Conservation (phyloP, 1,140 invertebrate genomes). For the Choristoneura fumiferana region DNA sequence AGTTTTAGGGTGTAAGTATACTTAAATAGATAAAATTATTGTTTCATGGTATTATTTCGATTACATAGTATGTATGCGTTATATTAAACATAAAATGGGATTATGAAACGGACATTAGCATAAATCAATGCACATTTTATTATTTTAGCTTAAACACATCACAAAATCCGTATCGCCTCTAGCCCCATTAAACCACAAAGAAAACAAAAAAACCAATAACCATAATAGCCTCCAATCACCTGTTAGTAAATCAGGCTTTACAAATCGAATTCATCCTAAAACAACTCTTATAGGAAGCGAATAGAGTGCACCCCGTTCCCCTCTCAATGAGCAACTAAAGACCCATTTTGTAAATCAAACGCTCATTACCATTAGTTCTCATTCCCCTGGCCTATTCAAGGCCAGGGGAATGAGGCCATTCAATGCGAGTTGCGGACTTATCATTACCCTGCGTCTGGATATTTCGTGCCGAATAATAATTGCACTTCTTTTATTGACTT, state of each 20-base stretch:
- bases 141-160: too few relatives aligned
- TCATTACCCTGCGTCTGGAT: background rate
- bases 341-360: conserved; percentile 17
- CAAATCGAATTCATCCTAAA: background rate
- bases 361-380: conserved; percentile 13
- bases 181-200: background rate
- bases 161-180: background rate
- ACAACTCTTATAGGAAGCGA: background rate
- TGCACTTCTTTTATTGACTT: conserved; percentile 18
- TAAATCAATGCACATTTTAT: too few relatives aligned
- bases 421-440: conserved; percentile 1
- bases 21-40: too few relatives aligned
- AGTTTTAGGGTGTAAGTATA: too few relatives aligned
- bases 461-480: conserved; percentile 14
- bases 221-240: conserved; percentile 4
- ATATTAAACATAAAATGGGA: too few relatives aligned
- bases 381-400: conserved; percentile 1
- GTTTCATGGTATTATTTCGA: too few relatives aligned
- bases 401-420: conserved; percentile 7
- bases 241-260: background rate
- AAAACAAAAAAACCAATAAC: background rate
- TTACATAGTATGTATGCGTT: too few relatives aligned
- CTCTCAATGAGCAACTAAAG: background rate
- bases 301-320: conserved; percentile 3
- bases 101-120: too few relatives aligned